Evolutionary conservation across 2,797 vertebrate genomes (phyloP).

Genomic region (Parauchenoglanis ngamensis): DNA sequence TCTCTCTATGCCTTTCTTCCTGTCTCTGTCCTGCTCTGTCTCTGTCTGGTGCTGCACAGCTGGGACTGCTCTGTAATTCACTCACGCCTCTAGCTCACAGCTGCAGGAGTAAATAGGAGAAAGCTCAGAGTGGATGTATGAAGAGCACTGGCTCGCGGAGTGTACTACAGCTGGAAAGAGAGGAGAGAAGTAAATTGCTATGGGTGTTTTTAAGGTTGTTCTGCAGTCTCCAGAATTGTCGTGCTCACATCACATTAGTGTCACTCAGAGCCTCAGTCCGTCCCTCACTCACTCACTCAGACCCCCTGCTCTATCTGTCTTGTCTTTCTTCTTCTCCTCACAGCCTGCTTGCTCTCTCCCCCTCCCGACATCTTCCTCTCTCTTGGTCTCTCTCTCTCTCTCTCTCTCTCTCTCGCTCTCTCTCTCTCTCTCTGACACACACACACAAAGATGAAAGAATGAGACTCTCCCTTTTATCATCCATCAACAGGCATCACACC

Average conservation of each 20-base stretch:
- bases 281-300: slow-evolving; percentile 13
- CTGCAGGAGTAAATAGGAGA: slow-evolving; percentile 42
- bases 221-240: slow-evolving; percentile 29
- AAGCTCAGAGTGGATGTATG: slow-evolving; percentile 29
- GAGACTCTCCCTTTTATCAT: slow-evolving; percentile 56
- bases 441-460: slow-evolving; percentile 54
- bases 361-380: neutral
- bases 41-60: slow-evolving; percentile 33
- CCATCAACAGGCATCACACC: slow-evolving; percentile 58
- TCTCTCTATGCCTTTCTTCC: slow-evolving; percentile 21
- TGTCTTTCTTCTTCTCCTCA: slow-evolving; percentile 44
- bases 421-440: neutral
- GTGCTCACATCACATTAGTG: slow-evolving; percentile 50
- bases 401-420: slow-evolving; percentile 1
- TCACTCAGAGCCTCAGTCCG: slow-evolving; percentile 7
- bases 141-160: slow-evolving; percentile 11
- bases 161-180: neutral
- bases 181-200: slow-evolving; percentile 25
- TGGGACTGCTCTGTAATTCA: slow-evolving; percentile 51
- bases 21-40: slow-evolving; percentile 16
- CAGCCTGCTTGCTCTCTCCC: slow-evolving; percentile 16
- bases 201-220: slow-evolving; percentile 38
- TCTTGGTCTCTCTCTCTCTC: neutral
- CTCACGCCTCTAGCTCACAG: slow-evolving; percentile 53
- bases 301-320: slow-evolving; percentile 8